Evolutionary conservation across 2,888 invertebrate genomes (phyloP), one percentile per base, ranked within the genome.

Genomic region (Callimorpha dominula): DNA sequence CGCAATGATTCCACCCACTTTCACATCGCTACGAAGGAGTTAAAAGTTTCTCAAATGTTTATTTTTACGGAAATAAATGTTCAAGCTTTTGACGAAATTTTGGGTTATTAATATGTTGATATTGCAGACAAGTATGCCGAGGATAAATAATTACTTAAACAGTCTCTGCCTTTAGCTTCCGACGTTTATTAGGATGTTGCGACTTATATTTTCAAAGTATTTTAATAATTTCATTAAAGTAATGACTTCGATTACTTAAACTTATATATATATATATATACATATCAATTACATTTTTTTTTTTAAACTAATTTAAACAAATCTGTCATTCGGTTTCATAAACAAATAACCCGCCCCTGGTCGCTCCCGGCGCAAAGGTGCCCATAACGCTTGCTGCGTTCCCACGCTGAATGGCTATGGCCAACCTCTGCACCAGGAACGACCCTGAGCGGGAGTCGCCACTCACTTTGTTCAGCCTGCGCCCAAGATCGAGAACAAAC

Each of bases 141-240:
- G 72, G 42, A 74, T 70, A 73, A 74, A 72, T 75, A 76, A 81
- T 81, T 68, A 78, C 65, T 71, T 72, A 70, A 66, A 74, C 63
- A 50, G 72, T 73, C 46, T 67, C 62, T 40, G 46, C 17, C 54
- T 71, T 50, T n/a, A 20, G 15, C 14, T 72, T 75, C 76, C 57
- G 68, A 80, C 70, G 71, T 63, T 14, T 14, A 17, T 50, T 15
- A 4, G 40, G n/a, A 9, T n/a, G 50, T 11, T 31, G 31, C 31
- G 9, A 17, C 40, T 11, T 42, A 43, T n/a, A 42, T 31, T 60
- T 60, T 60, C 31, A 31, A 14, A 60, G 5, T 14, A 54, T 20
- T 20, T 12, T 20, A 20, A 20, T 20, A 31, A 9, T 9, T n/a
- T 54, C 8, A n/a, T 1, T 17, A 20, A 54, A 31, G 2, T 54